These are phyloP conservation scores for Agrypnus murinus DNA, from an alignment of 2,888 invertebrate species.

Conservation along the genomic window DNA sequence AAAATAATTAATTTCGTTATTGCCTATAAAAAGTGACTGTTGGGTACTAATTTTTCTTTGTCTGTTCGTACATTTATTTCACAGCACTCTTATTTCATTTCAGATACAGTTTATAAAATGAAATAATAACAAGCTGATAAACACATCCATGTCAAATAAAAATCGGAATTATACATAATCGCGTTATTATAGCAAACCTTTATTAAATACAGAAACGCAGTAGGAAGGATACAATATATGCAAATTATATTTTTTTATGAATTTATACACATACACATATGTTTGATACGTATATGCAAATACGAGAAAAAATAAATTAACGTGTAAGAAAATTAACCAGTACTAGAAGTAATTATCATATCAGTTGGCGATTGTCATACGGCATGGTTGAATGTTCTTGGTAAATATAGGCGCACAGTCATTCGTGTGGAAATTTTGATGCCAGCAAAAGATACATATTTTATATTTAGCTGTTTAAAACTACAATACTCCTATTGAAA, in stretches of 20 bases:
- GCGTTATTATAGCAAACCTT: too few species aligned
- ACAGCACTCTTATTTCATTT: neutral
- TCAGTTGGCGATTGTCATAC: conserved; percentile 49
- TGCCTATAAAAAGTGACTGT: conserved; percentile 12
- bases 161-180: neutral
- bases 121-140: neutral
- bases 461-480: conserved; percentile 43
- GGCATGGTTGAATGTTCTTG: conserved; percentile 44
- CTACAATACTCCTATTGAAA: conserved; percentile 36
- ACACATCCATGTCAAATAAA: too few species aligned
- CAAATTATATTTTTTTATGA: too few species aligned
- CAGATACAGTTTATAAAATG: neutral
- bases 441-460: conserved; percentile 50
- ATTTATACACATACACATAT: too few species aligned
- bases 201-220: too few species aligned
- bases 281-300: conserved; percentile 27
- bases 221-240: too few species aligned
- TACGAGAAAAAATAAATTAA: conserved; percentile 42
- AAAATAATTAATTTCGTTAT: conserved; percentile 39
- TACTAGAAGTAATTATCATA: conserved; percentile 50
- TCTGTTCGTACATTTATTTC: neutral
- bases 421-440: conserved; percentile 53
- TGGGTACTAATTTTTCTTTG: conserved; percentile 19
- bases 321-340: conserved; percentile 48
- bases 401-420: conserved; percentile 49